Conservation (phyloP, 1,140 invertebrate species). For the Drosophila murphyi region DNA sequence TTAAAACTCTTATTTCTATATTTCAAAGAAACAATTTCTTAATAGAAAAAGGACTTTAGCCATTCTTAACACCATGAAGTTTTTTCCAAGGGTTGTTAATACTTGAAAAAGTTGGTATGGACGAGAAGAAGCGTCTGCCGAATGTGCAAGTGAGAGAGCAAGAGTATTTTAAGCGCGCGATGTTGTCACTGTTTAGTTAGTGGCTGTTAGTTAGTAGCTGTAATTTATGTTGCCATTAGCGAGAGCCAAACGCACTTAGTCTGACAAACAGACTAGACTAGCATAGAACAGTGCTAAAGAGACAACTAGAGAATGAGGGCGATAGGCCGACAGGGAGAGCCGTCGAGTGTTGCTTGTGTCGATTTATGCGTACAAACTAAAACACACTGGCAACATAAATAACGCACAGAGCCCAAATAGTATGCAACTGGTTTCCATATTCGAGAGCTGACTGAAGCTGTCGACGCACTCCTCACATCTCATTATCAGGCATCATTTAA, state of each 20-base stretch:
- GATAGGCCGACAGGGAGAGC: neutral
- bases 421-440: slow-evolving; percentile 76
- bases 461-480: slow-evolving; percentile 27
- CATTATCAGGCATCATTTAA: slow-evolving; percentile 74
- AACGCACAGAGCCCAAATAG: slow-evolving; percentile 49
- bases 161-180: slow-evolving; percentile 29
- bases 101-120: neutral
- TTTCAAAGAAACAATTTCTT: no score
- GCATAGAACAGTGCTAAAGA: neutral
- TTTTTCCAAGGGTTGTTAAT: no score
- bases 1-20: no score
- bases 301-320: neutral
- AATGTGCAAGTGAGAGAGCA: neutral
- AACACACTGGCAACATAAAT: slow-evolving; percentile 70
- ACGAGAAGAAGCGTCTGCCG: neutral
- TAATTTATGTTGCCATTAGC: slow-evolving; percentile 80
- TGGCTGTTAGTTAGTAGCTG: slow-evolving; percentile 63
- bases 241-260: slow-evolving; percentile 59
- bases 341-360: neutral
- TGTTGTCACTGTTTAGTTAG: slow-evolving; percentile 65
- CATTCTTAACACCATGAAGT: no score
- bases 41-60: no score
- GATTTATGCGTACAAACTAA: slow-evolving; percentile 59
- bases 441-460: slow-evolving; percentile 18
- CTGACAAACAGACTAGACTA: slow-evolving; percentile 1